Percentiles rank a stretch among this genome's conserved stretches.
Conservation (phyloP, 2,113 vertebrate genomes). For the Ammospiza nelsoni region DNA sequence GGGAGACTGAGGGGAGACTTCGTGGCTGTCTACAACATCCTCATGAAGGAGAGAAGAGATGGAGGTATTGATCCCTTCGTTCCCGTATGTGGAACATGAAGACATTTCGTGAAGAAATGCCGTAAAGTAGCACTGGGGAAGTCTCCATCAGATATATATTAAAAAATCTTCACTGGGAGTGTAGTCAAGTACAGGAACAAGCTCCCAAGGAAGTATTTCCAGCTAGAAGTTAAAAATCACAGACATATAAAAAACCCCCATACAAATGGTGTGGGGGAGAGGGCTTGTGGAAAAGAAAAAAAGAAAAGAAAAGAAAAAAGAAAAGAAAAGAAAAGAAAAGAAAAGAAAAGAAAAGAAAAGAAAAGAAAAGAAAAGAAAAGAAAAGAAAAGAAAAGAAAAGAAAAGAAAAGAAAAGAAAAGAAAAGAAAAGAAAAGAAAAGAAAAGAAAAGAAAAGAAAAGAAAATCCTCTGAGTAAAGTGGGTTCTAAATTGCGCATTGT, state of each 20-base stretch:
- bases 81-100: fast-evolving
- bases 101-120: background rate
- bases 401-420: no score
- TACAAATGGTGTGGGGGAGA: no score
- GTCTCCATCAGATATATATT: background rate
- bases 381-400: no score
- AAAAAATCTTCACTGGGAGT: background rate
- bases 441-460: no score
- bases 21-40: background rate
- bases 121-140: background rate
- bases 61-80: background rate
- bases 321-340: no score
- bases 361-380: no score
- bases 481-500: no score
- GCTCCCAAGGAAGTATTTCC: background rate
- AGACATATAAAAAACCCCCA: background rate
- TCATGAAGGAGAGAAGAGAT: background rate
- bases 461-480: no score
- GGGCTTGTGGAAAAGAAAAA: no score
- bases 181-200: background rate
- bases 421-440: no score
- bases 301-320: no score
- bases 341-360: no score
- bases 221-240: background rate
- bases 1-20: background rate